Conservation (phyloP, 2,113 vertebrate species). For the Dromas ardeola region DNA sequence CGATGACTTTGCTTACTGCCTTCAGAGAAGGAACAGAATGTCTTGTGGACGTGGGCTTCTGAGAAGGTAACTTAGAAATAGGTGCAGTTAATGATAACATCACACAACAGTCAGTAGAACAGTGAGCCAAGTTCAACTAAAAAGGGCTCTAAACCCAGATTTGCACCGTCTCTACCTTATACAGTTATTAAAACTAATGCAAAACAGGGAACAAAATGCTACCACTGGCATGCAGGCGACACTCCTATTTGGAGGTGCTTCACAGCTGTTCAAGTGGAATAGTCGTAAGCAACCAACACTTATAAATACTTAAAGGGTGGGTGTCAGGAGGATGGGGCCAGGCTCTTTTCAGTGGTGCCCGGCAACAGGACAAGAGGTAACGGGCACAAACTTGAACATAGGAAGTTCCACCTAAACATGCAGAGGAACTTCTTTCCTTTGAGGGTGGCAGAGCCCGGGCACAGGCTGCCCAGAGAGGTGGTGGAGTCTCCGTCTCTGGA, state of each 20-base stretch:
- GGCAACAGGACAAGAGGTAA: too few relatives aligned
- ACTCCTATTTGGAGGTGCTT: neutral
- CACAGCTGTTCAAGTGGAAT: neutral
- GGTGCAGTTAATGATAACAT: neutral
- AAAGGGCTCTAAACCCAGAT: neutral
- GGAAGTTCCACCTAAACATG: too few relatives aligned
- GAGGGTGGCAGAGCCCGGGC: too few relatives aligned
- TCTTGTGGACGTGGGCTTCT: neutral
- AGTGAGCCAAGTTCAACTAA: neutral
- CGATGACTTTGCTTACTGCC: neutral
- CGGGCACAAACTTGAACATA: too few relatives aligned
- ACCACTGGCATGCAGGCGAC: rapidly evolving
- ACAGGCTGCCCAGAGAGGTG: too few relatives aligned
- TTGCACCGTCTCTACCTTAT: neutral
- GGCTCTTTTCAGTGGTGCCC: too few relatives aligned
- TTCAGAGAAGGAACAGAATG: neutral
- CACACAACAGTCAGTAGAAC: neutral
- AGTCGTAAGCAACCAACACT: neutral
- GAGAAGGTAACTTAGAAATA: neutral
- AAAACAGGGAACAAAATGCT: neutral
- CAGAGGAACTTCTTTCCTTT: too few relatives aligned
- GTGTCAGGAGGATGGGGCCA: too few relatives aligned
- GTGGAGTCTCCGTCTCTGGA: too few relatives aligned
- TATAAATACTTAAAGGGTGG: too few relatives aligned
- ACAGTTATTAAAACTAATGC: neutral